Evolutionary conservation across 1,140 invertebrate genomes (phyloP).

Genomic region (Globodera rostochiensis): DNA sequence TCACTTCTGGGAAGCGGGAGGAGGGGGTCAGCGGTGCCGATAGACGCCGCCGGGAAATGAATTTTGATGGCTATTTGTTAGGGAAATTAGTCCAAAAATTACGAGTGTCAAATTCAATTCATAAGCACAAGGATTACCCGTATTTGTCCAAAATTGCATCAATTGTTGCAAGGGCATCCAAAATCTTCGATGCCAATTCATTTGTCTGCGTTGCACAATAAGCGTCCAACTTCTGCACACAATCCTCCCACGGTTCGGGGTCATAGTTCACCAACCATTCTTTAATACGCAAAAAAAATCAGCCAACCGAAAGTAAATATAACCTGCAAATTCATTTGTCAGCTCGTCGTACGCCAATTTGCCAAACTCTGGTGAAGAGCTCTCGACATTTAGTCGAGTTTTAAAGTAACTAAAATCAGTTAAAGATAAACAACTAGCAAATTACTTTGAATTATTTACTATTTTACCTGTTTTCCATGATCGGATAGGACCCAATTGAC

Average conservation of each 20-base stretch:
- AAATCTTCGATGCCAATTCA: constrained; percentile 35
- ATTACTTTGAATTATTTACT: constrained; percentile 12
- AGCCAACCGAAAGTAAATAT: constrained; percentile 22
- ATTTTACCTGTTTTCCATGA: constrained; percentile 67
- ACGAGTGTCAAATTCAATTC: neutral
- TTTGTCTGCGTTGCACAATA: constrained; percentile 26
- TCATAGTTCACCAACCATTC: constrained; percentile 67
- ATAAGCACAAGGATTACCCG: constrained; percentile 25
- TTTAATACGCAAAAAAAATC: constrained; percentile 57
- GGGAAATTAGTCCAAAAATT: no score
- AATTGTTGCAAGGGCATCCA: constrained; percentile 40
- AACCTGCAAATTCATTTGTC: constrained; percentile 58
- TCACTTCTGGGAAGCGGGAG: no score
- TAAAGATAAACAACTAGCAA: constrained; percentile 6
- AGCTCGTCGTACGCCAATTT: constrained; percentile 51
- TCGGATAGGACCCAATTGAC: constrained; percentile 75
- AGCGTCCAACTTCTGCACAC: constrained; percentile 56
- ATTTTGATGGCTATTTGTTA: no score
- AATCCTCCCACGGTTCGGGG: constrained; percentile 60
- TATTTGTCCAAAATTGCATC: constrained; percentile 46
- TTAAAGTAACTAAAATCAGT: constrained; percentile 66
- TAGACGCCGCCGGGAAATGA: no score
- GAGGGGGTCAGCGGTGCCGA: no score
- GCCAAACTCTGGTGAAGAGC: constrained; percentile 59
- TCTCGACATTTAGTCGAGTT: constrained; percentile 68